Evolutionary conservation across 2,888 invertebrate species (phyloP).

Genomic region (Drosophila putrida): DNA sequence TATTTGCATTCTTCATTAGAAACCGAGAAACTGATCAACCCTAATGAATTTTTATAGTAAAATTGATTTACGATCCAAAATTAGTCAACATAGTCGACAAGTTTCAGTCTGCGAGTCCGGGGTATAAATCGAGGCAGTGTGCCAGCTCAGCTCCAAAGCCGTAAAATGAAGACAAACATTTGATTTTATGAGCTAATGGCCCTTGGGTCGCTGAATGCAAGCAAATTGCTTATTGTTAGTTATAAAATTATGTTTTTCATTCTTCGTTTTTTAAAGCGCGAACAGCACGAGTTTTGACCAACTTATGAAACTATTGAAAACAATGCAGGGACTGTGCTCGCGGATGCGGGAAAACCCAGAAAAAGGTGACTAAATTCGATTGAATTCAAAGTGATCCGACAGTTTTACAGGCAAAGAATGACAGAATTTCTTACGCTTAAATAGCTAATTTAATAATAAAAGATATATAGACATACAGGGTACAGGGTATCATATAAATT

Average conservation of each 20-base stretch:
- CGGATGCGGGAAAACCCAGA: constrained; percentile 68
- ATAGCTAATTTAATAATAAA: no score
- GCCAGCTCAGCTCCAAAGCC: constrained; percentile 40
- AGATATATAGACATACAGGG: no score
- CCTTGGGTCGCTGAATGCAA: constrained; percentile 57
- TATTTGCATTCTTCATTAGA: constrained; percentile 67
- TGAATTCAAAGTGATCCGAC: constrained; percentile 21
- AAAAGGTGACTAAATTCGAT: constrained; percentile 32
- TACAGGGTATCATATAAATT: no score
- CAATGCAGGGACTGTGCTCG: constrained; percentile 62
- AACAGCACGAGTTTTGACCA: constrained; percentile 71
- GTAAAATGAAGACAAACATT: constrained; percentile 75
- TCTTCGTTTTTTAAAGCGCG: constrained; percentile 55
- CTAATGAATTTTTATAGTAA: constrained; percentile 61
- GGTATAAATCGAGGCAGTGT: constrained; percentile 72
- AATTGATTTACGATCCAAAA: constrained; percentile 77
- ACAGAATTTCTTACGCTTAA: no score
- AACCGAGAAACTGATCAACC: constrained; percentile 56
- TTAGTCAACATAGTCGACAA: constrained; percentile 77
- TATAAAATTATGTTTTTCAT: constrained; percentile 61
- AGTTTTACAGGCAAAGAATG: background rate
- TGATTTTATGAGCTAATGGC: constrained; percentile 79
- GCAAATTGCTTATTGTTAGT: constrained; percentile 66
- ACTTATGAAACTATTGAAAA: constrained; percentile 21
- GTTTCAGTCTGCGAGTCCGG: constrained; percentile 46